These are phyloP conservation scores for Phrixothrix hirtus DNA, from an alignment of 2,888 invertebrate genomes.

Conservation along the genomic window DNA sequence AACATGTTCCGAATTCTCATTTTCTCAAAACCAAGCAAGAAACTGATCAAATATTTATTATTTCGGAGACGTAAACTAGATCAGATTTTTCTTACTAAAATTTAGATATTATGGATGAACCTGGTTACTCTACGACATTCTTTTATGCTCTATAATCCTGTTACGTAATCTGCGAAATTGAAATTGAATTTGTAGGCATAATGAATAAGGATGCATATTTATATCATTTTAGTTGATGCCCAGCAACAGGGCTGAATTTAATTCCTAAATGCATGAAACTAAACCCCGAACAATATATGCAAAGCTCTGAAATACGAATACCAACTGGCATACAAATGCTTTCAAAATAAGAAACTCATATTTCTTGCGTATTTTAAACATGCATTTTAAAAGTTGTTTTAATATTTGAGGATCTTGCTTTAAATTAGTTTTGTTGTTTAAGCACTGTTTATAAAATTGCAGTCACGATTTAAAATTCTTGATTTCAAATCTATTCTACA, in stretches of 20 bases:
- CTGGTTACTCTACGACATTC: background rate
- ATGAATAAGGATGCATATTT: slow-evolving; percentile 23
- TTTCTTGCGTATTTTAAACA: background rate
- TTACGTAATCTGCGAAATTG: background rate
- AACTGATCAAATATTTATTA: slow-evolving; percentile 1
- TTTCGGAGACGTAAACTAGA: background rate
- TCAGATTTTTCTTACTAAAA: background rate
- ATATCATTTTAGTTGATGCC: slow-evolving; percentile 11
- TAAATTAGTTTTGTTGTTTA: too few species aligned
- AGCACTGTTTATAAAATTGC: too few species aligned
- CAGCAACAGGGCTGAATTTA: slow-evolving; percentile 15
- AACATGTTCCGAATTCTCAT: background rate
- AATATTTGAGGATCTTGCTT: too few species aligned
- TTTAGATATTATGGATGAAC: background rate
- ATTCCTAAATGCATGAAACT: slow-evolving; percentile 25
- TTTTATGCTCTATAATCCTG: background rate
- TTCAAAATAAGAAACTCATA: slow-evolving; percentile 9
- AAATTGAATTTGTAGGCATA: background rate
- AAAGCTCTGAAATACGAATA: slow-evolving; percentile 22
- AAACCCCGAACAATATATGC: slow-evolving; percentile 24
- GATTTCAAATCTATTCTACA: too few species aligned
- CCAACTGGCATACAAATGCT: slow-evolving; percentile 16
- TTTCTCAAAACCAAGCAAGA: background rate
- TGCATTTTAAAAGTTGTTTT: too few species aligned
- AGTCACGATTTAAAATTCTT: too few species aligned